Percentiles rank a stretch among this genome's conserved stretches.
These are phyloP conservation scores for Penaeus chinensis DNA, from an alignment of 1,140 invertebrate species.

Conservation along the genomic window DNA sequence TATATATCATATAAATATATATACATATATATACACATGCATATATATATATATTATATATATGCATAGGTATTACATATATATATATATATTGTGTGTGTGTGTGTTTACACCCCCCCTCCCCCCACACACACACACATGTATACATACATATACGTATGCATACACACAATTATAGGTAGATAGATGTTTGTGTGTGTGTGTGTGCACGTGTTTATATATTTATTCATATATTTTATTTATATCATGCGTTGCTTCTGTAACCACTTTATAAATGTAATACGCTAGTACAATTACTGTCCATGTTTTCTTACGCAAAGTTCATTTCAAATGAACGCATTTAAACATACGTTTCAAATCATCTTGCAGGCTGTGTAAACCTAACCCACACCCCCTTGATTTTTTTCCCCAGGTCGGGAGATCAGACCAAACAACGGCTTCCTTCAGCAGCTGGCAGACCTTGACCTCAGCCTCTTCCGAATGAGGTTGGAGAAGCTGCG, in stretches of 20 bases:
- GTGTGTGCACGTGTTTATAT: not conserved
- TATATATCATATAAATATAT: not conserved
- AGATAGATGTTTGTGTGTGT: not conserved
- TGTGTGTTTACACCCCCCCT: not conserved
- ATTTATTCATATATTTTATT: not conserved
- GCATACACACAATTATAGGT: too few species aligned
- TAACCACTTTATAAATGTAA: too few species aligned
- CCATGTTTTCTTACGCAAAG: too few species aligned
- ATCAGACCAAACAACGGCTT: constrained; percentile 86
- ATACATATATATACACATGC: not conserved
- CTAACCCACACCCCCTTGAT: not conserved
- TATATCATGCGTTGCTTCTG: too few species aligned
- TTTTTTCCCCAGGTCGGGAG: constrained; percentile 56
- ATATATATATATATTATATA: not conserved
- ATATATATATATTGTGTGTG: too few species aligned
- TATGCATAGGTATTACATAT: too few species aligned
- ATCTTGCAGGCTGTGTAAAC: not conserved
- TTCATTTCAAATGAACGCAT: too few species aligned
- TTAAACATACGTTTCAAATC: too few species aligned
- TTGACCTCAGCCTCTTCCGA: constrained; percentile 71
- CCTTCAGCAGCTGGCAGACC: constrained; percentile 78
- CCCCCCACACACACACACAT: too few species aligned
- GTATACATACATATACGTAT: too few species aligned
- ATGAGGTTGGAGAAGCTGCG: constrained; percentile 51
- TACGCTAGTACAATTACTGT: too few species aligned